Conservation (phyloP, 2,888 invertebrate species). For the Euplagia quadripunctaria region DNA sequence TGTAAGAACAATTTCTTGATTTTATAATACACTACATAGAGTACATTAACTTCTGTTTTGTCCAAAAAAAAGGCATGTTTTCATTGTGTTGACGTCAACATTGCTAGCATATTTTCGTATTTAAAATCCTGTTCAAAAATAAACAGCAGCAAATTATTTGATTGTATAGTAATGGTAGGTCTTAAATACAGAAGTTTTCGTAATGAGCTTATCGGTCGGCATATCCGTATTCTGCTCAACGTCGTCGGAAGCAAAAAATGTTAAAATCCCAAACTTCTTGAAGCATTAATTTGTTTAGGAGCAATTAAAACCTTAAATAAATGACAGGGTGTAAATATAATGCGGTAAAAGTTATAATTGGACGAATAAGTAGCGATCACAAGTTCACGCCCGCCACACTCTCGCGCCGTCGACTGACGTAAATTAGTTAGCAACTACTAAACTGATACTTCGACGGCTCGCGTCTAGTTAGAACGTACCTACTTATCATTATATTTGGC, state of each 20-base stretch:
- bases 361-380: conserved; percentile 73
- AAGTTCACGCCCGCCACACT: conserved; percentile 62
- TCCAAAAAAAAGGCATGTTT: neutral
- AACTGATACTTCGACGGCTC: conserved; percentile 73
- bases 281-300: conserved; percentile 21
- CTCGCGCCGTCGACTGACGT: conserved; percentile 61
- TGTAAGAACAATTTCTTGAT: conserved; percentile 36
- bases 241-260: conserved; percentile 6
- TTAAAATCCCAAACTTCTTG: too few species aligned
- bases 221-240: conserved; percentile 37
- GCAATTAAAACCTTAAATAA: conserved; percentile 48
- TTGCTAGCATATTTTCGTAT: neutral
- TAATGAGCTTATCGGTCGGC: conserved; percentile 28
- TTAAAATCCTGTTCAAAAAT: neutral
- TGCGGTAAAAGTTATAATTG: conserved; percentile 77
- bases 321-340: conserved; percentile 57
- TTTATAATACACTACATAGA: conserved; percentile 18
- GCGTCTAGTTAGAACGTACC: conserved; percentile 63
- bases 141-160: neutral
- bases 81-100: neutral
- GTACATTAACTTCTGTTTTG: conserved; percentile 19
- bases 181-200: conserved; percentile 19
- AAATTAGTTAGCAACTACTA: conserved; percentile 79
- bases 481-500: conserved; percentile 50
- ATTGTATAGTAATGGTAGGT: conserved; percentile 15